Evolutionary conservation across 2,113 vertebrate species (phyloP).

Genomic region (Australoheros scitulus): DNA sequence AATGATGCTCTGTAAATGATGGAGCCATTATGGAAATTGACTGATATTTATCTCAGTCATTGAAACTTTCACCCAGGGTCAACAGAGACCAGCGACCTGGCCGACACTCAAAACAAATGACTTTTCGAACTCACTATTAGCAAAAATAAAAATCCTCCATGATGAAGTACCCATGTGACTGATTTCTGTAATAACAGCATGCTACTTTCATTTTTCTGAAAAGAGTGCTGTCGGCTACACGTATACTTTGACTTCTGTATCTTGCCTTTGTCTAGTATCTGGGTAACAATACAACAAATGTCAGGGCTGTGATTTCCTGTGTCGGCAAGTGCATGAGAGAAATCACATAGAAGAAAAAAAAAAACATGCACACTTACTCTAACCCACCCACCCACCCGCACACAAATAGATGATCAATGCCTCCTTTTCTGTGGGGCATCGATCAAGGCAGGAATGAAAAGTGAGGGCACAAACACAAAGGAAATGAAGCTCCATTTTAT

Average conservation of each 20-base stretch:
- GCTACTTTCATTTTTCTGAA: conserved; percentile 10
- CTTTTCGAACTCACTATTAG: not conserved
- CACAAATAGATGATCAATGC: conserved; percentile 46
- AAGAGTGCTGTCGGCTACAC: not conserved
- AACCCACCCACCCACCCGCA: not conserved
- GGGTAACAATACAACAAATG: conserved; percentile 35
- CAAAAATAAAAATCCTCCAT: not conserved
- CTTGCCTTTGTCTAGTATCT: conserved; percentile 2
- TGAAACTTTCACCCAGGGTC: conserved; percentile 32
- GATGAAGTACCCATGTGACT: not conserved
- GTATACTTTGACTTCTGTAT: conserved; percentile 7
- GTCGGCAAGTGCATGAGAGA: conserved; percentile 1
- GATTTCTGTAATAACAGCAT: conserved; percentile 25
- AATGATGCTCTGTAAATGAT: conserved; percentile 5
- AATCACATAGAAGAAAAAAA: not conserved
- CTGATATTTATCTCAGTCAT: conserved; percentile 6
- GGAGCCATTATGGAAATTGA: conserved; percentile 19
- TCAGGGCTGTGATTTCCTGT: conserved; percentile 35
- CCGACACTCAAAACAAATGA: not conserved
- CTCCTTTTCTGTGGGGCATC: conserved; percentile 52
- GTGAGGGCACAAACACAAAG: conserved; percentile 55
- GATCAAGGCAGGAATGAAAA: conserved; percentile 59
- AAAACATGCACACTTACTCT: not conserved
- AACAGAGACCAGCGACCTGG: not conserved
- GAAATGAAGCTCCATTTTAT: conserved; percentile 76